Conservation (phyloP, 2,113 vertebrate genomes). For the Toxotes chatareus region DNA sequence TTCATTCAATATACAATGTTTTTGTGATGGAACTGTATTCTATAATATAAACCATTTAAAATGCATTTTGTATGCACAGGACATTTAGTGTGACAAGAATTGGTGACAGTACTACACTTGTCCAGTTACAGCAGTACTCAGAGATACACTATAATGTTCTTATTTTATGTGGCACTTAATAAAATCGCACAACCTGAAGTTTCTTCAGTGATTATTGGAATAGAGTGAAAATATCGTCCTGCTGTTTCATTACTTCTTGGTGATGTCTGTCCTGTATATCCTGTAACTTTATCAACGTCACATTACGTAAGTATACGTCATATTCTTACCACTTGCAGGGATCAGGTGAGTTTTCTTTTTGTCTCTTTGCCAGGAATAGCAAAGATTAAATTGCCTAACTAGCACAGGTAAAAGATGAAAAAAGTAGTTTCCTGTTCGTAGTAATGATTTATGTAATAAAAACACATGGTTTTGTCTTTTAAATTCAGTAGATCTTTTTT, state of each 20-base stretch:
- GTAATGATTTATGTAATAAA: not conserved
- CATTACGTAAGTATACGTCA: not conserved
- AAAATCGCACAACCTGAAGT: constrained; percentile 74
- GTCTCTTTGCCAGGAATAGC: not conserved
- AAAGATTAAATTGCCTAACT: not conserved
- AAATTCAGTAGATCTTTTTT: not conserved
- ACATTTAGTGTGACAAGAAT: constrained; percentile 60
- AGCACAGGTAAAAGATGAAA: not conserved
- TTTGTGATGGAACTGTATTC: constrained; percentile 74
- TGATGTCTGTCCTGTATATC: not conserved
- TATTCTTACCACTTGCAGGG: not conserved
- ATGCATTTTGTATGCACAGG: constrained; percentile 70
- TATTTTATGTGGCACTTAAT: constrained; percentile 77
- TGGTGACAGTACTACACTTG: constrained; percentile 56
- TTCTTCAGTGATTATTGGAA: constrained; percentile 18
- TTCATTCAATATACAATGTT: constrained; percentile 63
- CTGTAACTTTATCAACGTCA: not conserved
- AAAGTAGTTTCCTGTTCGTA: not conserved
- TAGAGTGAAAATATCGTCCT: not conserved
- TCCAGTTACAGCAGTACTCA: constrained; percentile 63
- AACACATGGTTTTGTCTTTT: not conserved
- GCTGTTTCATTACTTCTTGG: not conserved
- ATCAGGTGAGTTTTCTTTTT: not conserved
- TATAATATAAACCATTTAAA: constrained; percentile 61
- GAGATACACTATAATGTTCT: constrained; percentile 70